phyloP scores from a whole-genome alignment of 2,113 vertebrate genomes.

The Heptranchias perlo region DNA sequence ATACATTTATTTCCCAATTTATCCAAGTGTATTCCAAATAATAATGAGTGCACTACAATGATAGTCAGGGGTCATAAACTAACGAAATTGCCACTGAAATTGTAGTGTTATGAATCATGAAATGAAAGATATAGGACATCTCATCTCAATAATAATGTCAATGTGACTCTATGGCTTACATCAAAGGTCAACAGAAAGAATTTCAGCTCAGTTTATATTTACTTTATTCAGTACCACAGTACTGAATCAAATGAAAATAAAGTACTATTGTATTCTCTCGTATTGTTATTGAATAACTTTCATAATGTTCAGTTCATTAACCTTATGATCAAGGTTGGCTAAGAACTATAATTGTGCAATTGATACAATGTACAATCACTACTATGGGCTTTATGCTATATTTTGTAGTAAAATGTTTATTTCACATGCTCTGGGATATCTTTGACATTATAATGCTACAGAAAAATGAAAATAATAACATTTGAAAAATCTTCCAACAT shows the following conservation, averaged over 20 bases:
- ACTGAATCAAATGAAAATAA: background rate
- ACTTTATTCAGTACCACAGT: background rate
- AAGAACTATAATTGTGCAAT: background rate
- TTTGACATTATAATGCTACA: background rate
- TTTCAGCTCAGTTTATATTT: background rate
- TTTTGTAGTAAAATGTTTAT: background rate
- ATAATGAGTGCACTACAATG: slow-evolving; percentile 10
- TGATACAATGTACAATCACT: background rate
- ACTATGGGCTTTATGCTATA: background rate
- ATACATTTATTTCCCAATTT: too few relatives aligned
- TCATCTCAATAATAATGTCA: background rate
- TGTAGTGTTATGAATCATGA: background rate
- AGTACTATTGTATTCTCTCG: too few relatives aligned
- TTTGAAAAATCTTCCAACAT: background rate
- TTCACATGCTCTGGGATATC: background rate
- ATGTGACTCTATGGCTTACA: background rate
- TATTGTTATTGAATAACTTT: background rate
- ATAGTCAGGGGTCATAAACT: background rate
- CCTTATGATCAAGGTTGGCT: background rate
- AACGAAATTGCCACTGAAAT: background rate
- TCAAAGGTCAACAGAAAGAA: background rate
- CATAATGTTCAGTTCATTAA: background rate
- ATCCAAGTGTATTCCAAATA: background rate
- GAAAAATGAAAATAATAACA: background rate
- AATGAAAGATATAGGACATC: background rate